phyloP scores from a whole-genome alignment of 2,797 vertebrate genomes.

The Gallinago nigripennis region DNA sequence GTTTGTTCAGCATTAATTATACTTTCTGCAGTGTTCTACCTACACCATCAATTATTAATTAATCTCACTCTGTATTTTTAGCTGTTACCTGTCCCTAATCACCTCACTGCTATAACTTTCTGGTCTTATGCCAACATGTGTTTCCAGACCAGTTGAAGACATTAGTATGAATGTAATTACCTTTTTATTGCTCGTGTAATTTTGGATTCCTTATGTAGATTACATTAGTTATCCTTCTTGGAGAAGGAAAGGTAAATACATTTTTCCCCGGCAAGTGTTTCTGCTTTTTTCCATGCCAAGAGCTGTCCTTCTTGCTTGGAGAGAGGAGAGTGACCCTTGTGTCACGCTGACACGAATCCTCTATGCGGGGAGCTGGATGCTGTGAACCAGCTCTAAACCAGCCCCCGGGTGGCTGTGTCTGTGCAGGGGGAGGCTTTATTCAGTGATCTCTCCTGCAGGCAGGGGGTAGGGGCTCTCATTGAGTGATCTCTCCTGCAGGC shows the following conservation, averaged over 20 bases:
- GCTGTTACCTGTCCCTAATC: slow-evolving; percentile 69
- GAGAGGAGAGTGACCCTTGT: neutral
- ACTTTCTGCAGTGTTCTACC: slow-evolving; percentile 51
- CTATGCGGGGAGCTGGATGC: rapidly evolving
- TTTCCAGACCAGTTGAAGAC: slow-evolving; percentile 51
- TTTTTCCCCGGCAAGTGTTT: neutral
- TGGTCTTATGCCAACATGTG: slow-evolving; percentile 40
- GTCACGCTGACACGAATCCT: rapidly evolving
- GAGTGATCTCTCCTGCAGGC: neutral
- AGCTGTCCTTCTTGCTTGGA: rapidly evolving
- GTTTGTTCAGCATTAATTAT: slow-evolving; percentile 42
- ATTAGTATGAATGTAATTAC: slow-evolving; percentile 64
- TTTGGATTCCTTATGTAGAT: slow-evolving; percentile 30
- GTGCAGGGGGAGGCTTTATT: rapidly evolving
- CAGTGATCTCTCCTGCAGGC: neutral
- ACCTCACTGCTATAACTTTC: slow-evolving; percentile 48
- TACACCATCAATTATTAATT: slow-evolving; percentile 72
- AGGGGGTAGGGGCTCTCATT: rapidly evolving
- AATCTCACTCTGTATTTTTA: slow-evolving; percentile 47
- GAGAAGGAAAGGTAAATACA: slow-evolving; percentile 45
- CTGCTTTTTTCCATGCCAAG: neutral
- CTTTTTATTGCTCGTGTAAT: slow-evolving; percentile 63
- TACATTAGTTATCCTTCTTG: slow-evolving; percentile 34
- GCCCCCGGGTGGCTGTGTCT: rapidly evolving
- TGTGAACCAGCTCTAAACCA: neutral